Evolutionary conservation across 2,797 vertebrate species (phyloP), one percentile per base, ranked within the genome.

Genomic region (Dromococcyx pavoninus): DNA sequence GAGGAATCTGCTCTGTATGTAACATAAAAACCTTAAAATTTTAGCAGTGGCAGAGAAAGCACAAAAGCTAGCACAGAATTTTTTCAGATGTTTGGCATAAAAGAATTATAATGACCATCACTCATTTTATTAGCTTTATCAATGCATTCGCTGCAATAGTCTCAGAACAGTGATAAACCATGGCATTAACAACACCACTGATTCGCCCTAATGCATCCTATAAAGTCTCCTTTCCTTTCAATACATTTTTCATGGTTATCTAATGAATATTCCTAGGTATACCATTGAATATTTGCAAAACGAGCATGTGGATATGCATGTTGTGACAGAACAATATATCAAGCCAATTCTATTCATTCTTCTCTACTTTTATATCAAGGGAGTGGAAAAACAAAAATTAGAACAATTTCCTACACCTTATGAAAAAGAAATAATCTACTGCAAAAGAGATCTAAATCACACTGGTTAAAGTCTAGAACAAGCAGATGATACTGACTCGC

Each of bases 341-440:
- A 83, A 61, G 28, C 30, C 43, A 65, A 56, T 43, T 71, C n/a
- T 37, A 69, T 56, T 32, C 39, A 78, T 54, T 62, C 72, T 75
- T 66, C 24, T 70, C 28, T 90, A 69, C 57, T 88, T 76, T 60
- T 56, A 14, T 30, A 44, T 76, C 48, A 76, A 93, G n/a, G 66
- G 48, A 25, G 24, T 10, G 39, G 39, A 41, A 41, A 41, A 61
- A 18, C 2, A 12, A 67, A 82, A 87, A 37, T n/a, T 28, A 37
- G 30, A 86, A 30, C 28, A 61, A 50, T 60, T 69, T 93, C 77
- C 61, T 86, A 44, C n/a, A 82, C 7, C 91, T 81, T 25, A 88
- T n/a, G 53, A 74, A 75, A 91, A 13, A 88, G 25, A 92, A 71
- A 61, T 33, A 56, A 50, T 69, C 32, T 66, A 54, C n/a, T 57